phyloP scores from a whole-genome alignment of 2,888 invertebrate genomes.

The Troglohyphantes excavatus region DNA sequence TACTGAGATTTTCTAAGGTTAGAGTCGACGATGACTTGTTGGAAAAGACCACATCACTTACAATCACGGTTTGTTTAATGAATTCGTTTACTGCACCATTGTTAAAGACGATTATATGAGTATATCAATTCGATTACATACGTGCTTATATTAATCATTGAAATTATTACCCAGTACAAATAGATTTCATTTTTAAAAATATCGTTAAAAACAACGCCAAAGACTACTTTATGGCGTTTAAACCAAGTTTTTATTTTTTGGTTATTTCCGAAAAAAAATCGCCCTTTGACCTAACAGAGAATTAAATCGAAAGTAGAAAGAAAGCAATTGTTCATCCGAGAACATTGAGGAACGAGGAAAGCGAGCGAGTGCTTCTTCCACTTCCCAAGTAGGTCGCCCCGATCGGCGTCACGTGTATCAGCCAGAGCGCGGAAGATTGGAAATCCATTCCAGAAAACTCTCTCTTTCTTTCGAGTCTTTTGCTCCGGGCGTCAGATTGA shows the following conservation, averaged over 20 bases:
- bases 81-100: too few relatives aligned
- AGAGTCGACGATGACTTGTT: too few relatives aligned
- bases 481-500: not conserved
- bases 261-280: not conserved
- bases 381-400: constrained; percentile 25
- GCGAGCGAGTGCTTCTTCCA: constrained; percentile 3
- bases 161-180: too few relatives aligned
- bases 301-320: not conserved
- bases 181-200: too few relatives aligned
- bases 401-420: constrained; percentile 37
- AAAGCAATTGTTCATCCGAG: not conserved
- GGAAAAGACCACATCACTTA: too few relatives aligned
- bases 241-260: not conserved
- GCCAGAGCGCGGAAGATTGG: constrained; percentile 11
- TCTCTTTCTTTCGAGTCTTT: constrained; percentile 16
- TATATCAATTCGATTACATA: too few relatives aligned
- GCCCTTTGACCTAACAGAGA: not conserved
- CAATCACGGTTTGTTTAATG: too few relatives aligned
- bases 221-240: too few relatives aligned
- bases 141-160: too few relatives aligned
- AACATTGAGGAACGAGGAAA: constrained; percentile 41
- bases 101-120: too few relatives aligned
- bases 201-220: too few relatives aligned
- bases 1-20: too few relatives aligned
- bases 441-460: constrained; percentile 20